phyloP scores from a whole-genome alignment of 2,888 invertebrate genomes.

The Netelia virgata region DNA sequence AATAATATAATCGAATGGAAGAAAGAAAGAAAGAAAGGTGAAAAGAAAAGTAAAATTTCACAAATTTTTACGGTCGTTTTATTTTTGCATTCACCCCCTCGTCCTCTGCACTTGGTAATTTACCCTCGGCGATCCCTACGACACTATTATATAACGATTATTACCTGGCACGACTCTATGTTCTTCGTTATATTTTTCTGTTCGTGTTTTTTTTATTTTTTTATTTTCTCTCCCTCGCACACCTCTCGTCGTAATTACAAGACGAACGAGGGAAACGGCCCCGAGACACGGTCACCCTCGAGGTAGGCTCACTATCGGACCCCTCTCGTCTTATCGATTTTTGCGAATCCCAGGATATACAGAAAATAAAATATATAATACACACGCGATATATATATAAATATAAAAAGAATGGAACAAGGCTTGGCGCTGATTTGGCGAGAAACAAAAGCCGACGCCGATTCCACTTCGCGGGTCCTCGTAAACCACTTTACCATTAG shows the following conservation, averaged over 20 bases:
- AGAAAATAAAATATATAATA: slow-evolving; percentile 31
- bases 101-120: slow-evolving; percentile 36
- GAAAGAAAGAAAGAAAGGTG: slow-evolving; percentile 28
- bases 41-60: slow-evolving; percentile 65
- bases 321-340: slow-evolving; percentile 77
- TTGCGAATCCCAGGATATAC: slow-evolving; percentile 69
- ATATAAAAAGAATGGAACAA: slow-evolving; percentile 71
- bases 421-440: slow-evolving; percentile 79
- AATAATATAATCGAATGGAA: neutral
- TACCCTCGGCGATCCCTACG: slow-evolving; percentile 29
- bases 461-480: slow-evolving; percentile 77
- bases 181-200: slow-evolving; percentile 1
- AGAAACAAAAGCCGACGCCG: slow-evolving; percentile 77
- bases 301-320: slow-evolving; percentile 60
- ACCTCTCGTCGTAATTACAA: slow-evolving; percentile 45
- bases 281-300: slow-evolving; percentile 46
- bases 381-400: slow-evolving; percentile 12
- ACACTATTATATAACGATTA: slow-evolving; percentile 36
- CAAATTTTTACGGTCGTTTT: slow-evolving; percentile 69
- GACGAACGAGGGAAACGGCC: slow-evolving; percentile 27
- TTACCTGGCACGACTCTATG: slow-evolving; percentile 3
- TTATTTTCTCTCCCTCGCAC: neutral
- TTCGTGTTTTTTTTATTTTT: slow-evolving; percentile 9
- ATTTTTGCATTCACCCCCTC: slow-evolving; percentile 67
- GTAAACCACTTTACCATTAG: slow-evolving; percentile 77